These are phyloP conservation scores for Melanogrammus aeglefinus DNA, from an alignment of 2,797 vertebrate species.

Conservation along the genomic window DNA sequence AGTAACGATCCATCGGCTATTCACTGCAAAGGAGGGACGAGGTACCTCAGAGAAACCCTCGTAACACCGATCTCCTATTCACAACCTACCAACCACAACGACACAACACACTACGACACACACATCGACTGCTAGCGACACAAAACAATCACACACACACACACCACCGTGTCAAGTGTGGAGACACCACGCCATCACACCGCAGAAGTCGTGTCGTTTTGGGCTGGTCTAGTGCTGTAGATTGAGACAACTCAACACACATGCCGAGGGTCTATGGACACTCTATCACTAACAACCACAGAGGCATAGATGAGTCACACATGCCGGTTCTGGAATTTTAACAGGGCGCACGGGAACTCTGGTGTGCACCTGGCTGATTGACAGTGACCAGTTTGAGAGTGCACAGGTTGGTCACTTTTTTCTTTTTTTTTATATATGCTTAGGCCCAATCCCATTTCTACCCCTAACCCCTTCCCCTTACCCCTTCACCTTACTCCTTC, in stretches of 20 bases:
- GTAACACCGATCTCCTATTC: background rate
- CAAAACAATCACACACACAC: too few relatives aligned
- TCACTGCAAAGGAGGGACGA: slow-evolving; percentile 97
- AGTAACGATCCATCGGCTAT: too few relatives aligned
- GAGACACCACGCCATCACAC: too few relatives aligned
- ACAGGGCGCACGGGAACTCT: slow-evolving; percentile 93
- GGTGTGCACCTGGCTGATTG: slow-evolving; percentile 89
- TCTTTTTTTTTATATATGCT: background rate
- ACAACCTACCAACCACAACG: too few relatives aligned
- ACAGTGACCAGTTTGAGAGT: slow-evolving; percentile 85
- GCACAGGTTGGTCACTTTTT: slow-evolving; percentile 76
- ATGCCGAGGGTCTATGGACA: too few relatives aligned
- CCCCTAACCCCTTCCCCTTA: too few relatives aligned
- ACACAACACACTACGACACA: too few relatives aligned
- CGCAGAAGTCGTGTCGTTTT: background rate
- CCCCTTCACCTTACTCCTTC: too few relatives aligned
- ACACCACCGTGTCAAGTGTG: background rate
- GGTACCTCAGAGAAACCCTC: slow-evolving; percentile 67
- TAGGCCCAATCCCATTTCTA: too few relatives aligned
- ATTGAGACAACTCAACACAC: too few relatives aligned
- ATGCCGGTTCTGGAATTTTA: slow-evolving; percentile 25
- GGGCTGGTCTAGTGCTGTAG: slow-evolving; percentile 10
- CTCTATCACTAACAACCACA: too few relatives aligned
- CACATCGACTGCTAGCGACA: too few relatives aligned
- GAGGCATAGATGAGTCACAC: slow-evolving; percentile 7